Evolutionary conservation across 1,140 invertebrate species (phyloP).

Genomic region (Teleogryllus occipitalis): DNA sequence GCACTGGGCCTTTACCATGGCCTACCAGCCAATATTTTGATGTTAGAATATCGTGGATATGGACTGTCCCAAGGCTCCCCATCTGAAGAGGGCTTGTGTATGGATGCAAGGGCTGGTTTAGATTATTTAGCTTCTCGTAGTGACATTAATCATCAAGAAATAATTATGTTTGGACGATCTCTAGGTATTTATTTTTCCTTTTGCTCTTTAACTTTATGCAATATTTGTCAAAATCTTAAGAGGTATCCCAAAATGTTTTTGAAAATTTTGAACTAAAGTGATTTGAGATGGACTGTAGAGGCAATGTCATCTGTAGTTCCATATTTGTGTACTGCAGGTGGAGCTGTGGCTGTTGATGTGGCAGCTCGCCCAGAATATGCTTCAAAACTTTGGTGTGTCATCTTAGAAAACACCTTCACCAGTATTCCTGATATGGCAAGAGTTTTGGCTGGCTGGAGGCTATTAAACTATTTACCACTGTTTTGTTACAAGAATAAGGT

Average conservation of each 20-base stretch:
- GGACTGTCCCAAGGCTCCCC: slow-evolving; percentile 84
- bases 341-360: slow-evolving; percentile 79
- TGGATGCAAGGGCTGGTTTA: slow-evolving; percentile 79
- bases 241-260: too few relatives aligned
- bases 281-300: too few relatives aligned
- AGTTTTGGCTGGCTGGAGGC: slow-evolving; percentile 57
- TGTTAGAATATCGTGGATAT: slow-evolving; percentile 91
- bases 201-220: neutral
- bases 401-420: slow-evolving; percentile 93
- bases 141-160: slow-evolving; percentile 76
- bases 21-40: slow-evolving; percentile 74
- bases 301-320: neutral
- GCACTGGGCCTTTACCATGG: slow-evolving; percentile 68
- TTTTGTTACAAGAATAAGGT: slow-evolving; percentile 80
- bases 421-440: slow-evolving; percentile 89
- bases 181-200: slow-evolving; percentile 48
- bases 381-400: slow-evolving; percentile 70
- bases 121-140: slow-evolving; percentile 70
- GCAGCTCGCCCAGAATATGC: slow-evolving; percentile 61
- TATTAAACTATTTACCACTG: slow-evolving; percentile 61
- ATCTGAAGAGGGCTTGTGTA: slow-evolving; percentile 76
- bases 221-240: too few relatives aligned
- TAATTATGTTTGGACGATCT: slow-evolving; percentile 89
- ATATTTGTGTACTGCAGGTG: slow-evolving; percentile 45
- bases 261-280: too few relatives aligned